A percentile compares a stretch with the other conserved stretches of the same genome.
Conservation (phyloP, 2,797 vertebrate genomes). For the Benthosema pterotum region DNA sequence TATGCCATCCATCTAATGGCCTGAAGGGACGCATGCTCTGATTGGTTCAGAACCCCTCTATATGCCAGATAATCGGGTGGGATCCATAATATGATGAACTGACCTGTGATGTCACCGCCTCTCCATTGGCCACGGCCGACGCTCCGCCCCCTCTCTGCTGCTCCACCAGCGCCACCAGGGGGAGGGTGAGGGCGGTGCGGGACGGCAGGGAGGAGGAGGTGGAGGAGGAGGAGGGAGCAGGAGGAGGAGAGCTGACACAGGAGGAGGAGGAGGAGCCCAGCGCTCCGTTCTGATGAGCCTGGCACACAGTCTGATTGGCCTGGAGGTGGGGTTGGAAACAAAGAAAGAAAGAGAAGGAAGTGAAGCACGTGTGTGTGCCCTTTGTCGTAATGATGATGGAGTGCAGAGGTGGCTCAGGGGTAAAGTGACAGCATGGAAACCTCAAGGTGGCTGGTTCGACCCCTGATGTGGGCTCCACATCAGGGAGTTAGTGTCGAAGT, state of each 20-base stretch:
- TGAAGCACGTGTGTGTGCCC: too few relatives aligned
- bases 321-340: background rate
- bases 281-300: constrained; percentile 49
- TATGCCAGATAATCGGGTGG: too few relatives aligned
- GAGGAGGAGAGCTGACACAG: background rate
- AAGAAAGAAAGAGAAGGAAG: too few relatives aligned
- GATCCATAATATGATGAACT: constrained; percentile 17
- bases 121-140: constrained; percentile 45
- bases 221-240: constrained; percentile 37
- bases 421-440: too few relatives aligned
- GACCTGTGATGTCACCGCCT: constrained; percentile 56
- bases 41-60: too few relatives aligned
- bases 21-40: too few relatives aligned
- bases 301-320: constrained; percentile 53
- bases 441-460: too few relatives aligned
- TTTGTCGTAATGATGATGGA: too few relatives aligned
- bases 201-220: background rate
- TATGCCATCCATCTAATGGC: too few relatives aligned
- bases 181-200: constrained; percentile 31
- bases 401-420: too few relatives aligned
- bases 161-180: constrained; percentile 32
- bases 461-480: too few relatives aligned
- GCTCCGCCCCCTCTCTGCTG: constrained; percentile 42
- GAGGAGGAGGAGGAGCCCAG: constrained; percentile 38
- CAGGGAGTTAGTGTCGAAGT: too few relatives aligned